These are phyloP conservation scores for Sebastolobus alascanus DNA, from an alignment of 2,797 vertebrate genomes.

Conservation along the genomic window DNA sequence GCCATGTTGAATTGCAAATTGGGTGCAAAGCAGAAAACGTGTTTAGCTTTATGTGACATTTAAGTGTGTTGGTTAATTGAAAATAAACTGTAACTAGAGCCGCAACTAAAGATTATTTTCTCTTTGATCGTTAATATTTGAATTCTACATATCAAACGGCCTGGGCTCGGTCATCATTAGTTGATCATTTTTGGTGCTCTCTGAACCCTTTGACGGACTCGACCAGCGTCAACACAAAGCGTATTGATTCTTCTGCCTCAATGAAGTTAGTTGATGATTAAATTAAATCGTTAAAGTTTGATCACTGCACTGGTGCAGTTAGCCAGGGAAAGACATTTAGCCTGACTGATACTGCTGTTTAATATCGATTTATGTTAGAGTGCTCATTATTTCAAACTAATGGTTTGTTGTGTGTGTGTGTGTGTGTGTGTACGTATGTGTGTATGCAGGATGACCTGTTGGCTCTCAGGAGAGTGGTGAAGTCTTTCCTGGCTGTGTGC, in stretches of 20 bases:
- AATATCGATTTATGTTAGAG: slow-evolving; percentile 24
- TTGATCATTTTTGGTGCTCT: neutral
- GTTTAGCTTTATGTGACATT: too few species aligned
- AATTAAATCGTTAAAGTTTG: slow-evolving; percentile 34
- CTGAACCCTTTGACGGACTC: neutral
- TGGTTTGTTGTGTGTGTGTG: slow-evolving; percentile 26
- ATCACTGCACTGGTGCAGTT: slow-evolving; percentile 23
- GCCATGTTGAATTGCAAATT: too few species aligned
- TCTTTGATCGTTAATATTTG: neutral
- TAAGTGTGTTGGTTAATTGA: too few species aligned
- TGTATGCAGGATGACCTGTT: slow-evolving; percentile 92
- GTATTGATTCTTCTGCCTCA: slow-evolving; percentile 27
- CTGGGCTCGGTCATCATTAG: neutral
- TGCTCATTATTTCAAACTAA: slow-evolving; percentile 25
- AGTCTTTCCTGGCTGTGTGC: slow-evolving; percentile 98
- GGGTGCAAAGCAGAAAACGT: too few species aligned
- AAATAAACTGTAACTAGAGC: neutral
- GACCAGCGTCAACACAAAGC: neutral
- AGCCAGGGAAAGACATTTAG: neutral
- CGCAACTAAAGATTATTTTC: neutral
- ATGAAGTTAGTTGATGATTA: neutral
- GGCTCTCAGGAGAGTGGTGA: slow-evolving; percentile 96
- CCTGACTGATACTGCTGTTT: slow-evolving; percentile 11
- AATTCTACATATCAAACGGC: too few species aligned
- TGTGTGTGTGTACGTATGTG: slow-evolving; percentile 18